Conservation (phyloP, 2,888 invertebrate genomes). For the Scotopteryx bipunctaria region DNA sequence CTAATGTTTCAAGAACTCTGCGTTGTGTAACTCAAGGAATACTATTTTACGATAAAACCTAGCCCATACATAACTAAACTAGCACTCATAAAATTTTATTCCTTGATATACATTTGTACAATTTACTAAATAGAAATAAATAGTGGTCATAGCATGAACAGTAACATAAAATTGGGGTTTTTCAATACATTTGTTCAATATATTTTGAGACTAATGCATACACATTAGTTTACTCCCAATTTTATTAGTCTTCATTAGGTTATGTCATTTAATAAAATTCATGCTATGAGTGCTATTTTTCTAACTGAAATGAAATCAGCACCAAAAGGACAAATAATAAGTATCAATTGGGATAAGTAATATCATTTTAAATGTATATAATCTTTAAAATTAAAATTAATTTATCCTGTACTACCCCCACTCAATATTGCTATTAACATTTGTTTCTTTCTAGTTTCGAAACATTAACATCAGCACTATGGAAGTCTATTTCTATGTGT, state of each 20-base stretch:
- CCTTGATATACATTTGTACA: slow-evolving; percentile 22
- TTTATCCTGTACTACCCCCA: slow-evolving; percentile 15
- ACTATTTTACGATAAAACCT: slow-evolving; percentile 8
- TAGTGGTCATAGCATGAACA: slow-evolving; percentile 56
- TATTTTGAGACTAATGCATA: too few species aligned
- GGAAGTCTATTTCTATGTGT: slow-evolving; percentile 39
- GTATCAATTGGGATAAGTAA: slow-evolving; percentile 37
- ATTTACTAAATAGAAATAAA: neutral
- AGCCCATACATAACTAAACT: neutral
- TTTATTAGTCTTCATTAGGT: too few species aligned
- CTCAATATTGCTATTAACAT: slow-evolving; percentile 40
- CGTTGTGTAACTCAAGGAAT: slow-evolving; percentile 27
- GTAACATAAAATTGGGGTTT: neutral
- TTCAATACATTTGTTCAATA: too few species aligned
- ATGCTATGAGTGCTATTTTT: slow-evolving; percentile 57
- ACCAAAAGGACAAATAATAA: slow-evolving; percentile 14
- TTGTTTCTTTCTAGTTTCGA: slow-evolving; percentile 58
- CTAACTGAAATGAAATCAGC: slow-evolving; percentile 12
- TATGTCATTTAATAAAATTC: too few species aligned
- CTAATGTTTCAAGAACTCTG: slow-evolving; percentile 7
- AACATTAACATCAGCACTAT: slow-evolving; percentile 44
- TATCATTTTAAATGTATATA: slow-evolving; percentile 32
- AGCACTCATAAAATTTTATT: slow-evolving; percentile 17
- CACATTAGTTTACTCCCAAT: too few species aligned
- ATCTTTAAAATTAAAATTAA: too few species aligned